Base-by-base conservation (phyloP, 2,797 vertebrate species). In the Heteromormyrus szaboi region DNA sequence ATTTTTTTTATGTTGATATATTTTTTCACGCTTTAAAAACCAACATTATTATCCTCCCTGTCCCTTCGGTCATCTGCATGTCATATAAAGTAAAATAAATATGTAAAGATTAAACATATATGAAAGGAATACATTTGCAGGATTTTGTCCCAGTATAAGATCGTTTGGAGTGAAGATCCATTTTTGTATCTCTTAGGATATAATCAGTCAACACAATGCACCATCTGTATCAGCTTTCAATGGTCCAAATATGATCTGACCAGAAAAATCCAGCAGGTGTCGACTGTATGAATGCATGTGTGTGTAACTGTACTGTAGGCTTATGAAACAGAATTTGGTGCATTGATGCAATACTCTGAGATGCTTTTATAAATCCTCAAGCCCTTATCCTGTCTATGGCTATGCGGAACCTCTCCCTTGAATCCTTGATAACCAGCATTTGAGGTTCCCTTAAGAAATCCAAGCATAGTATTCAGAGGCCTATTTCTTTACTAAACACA, bases 401-500 rank as follows among this genome's bases (percentile, higher is more conserved):
- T 76, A 19, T 76, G 25, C 65, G 76, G 37, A n/a, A 72, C 87
- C 37, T 76, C 87, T 46, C 25, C 87, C 62, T 22, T 25, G 51
- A 88, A 56, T 83, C 76, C 54, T 59, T 56, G 33, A 56, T 51
- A 37, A 22, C 48, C 9, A 17, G 72, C 87, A 56, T 33, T 56
- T 81, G 76, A 76, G 14, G 22, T 17, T 44, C 4, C 41, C 51
- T 51, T 56, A 76, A 76, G 88, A 83, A 56, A 88, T 81, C 51
- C 53, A 56, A 88, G 48, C 29, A 41, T 53, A 81, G n/a, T n/a
- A 14, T 56, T 83, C 79, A 83, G 29, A 41, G 25, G 51, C 76
- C 51, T 83, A 29, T 81, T 88, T 12, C 22, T 83, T 88, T 56
- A 83, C 76, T 83, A 22, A 88, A 81, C 25, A 41, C 29, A 17